phyloP scores from a whole-genome alignment of 2,113 vertebrate species.

The Colaptes auratus region DNA sequence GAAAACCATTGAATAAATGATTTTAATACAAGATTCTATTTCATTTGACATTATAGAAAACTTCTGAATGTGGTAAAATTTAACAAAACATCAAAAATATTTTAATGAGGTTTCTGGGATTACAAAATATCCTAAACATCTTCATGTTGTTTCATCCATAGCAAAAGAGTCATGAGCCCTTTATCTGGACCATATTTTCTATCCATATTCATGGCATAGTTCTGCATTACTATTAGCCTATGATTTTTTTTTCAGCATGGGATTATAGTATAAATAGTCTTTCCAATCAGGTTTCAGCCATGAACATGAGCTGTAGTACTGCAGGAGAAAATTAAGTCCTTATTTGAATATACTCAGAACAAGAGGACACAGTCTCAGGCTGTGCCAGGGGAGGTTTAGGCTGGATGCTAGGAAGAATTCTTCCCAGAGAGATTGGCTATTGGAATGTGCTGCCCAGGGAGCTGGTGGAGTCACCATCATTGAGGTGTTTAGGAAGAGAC shows the following conservation, averaged over 20 bases:
- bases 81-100: background rate
- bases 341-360: background rate
- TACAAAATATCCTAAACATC: background rate
- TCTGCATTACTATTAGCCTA: background rate
- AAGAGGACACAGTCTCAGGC: too few species aligned
- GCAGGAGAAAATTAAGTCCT: background rate
- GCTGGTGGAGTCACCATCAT: too few species aligned
- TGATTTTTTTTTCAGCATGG: background rate
- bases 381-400: too few species aligned
- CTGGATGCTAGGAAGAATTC: too few species aligned
- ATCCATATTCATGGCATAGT: background rate
- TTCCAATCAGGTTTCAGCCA: background rate
- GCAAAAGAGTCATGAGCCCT: background rate
- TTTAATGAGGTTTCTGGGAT: background rate
- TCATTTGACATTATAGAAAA: background rate
- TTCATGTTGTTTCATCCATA: background rate
- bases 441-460: too few species aligned
- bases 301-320: background rate
- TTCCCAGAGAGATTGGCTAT: too few species aligned
- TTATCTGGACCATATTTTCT: background rate
- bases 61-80: background rate
- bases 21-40: background rate
- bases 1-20: background rate
- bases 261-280: background rate
- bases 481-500: too few species aligned